A percentile compares a stretch with the other conserved stretches of the same genome.
Evolutionary conservation across 2,113 vertebrate species (phyloP).

Genomic region (Crotalus horridus): DNA sequence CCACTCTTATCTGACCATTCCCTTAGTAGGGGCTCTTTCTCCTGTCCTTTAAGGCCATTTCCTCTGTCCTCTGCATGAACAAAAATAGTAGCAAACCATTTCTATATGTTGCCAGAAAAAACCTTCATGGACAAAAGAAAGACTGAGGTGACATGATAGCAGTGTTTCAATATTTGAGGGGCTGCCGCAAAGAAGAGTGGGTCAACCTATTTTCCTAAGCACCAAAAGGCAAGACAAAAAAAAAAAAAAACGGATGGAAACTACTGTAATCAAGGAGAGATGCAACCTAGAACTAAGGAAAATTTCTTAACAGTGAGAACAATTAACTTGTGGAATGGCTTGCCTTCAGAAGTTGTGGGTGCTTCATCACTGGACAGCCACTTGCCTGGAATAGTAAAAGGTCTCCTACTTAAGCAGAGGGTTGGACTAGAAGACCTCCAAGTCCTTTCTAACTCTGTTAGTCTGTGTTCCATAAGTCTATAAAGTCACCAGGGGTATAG

Average conservation of each 20-base stretch:
- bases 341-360: neutral
- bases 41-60: neutral
- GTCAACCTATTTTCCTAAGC: neutral
- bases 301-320: neutral
- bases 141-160: neutral
- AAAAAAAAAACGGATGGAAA: neutral
- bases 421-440: neutral
- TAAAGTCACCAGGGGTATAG: neutral
- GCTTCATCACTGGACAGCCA: neutral
- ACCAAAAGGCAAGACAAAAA: neutral
- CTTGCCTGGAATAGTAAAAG: neutral
- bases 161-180: neutral
- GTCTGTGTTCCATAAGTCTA: neutral
- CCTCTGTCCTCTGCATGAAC: neutral
- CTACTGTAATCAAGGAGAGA: neutral
- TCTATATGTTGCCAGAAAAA: neutral
- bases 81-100: neutral
- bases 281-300: neutral
- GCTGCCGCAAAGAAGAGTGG: neutral
- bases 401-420: too few species aligned
- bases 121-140: neutral
- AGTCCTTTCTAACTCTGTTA: neutral
- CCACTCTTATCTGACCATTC: neutral
- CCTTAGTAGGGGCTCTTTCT: neutral
- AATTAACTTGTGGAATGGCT: neutral